Conservation (phyloP, 2,888 invertebrate species). For the Apodemia hepburni region DNA sequence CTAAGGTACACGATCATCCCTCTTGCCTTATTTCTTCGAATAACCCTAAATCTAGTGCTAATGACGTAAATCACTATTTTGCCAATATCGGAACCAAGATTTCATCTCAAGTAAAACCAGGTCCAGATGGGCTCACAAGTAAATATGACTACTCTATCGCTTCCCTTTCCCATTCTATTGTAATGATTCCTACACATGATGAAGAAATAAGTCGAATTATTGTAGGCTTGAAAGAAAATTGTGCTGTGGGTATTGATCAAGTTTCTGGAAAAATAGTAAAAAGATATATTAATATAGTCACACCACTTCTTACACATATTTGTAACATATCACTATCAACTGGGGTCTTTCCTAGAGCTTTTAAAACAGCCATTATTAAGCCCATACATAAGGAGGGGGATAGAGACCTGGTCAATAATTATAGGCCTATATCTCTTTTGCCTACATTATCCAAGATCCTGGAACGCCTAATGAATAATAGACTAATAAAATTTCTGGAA, state of each 20-base stretch:
- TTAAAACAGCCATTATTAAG: not conserved
- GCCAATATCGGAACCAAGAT: not conserved
- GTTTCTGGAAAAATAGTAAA: not conserved
- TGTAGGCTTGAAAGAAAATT: not conserved
- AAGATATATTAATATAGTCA: not conserved
- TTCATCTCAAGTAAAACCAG: not conserved
- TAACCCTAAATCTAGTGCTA: not conserved
- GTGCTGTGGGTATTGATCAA: not conserved
- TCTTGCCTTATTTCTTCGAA: not conserved
- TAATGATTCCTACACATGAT: not conserved
- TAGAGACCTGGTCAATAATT: not conserved
- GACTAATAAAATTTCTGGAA: not conserved
- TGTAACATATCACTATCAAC: not conserved
- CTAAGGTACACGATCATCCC: not conserved
- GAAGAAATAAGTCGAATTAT: not conserved
- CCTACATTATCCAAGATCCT: not conserved
- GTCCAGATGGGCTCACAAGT: no score
- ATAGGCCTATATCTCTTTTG: conserved; percentile 5
- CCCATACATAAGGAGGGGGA: not conserved
- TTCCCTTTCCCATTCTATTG: not conserved
- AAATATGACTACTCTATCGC: not conserved
- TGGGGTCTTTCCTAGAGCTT: not conserved
- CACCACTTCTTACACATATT: not conserved
- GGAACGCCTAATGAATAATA: conserved; percentile 3
- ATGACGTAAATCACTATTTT: not conserved